Percentiles rank a stretch among this genome's conserved stretches.
Conservation (phyloP, 2,888 invertebrate genomes). For the Hemistola chrysoprasaria region DNA sequence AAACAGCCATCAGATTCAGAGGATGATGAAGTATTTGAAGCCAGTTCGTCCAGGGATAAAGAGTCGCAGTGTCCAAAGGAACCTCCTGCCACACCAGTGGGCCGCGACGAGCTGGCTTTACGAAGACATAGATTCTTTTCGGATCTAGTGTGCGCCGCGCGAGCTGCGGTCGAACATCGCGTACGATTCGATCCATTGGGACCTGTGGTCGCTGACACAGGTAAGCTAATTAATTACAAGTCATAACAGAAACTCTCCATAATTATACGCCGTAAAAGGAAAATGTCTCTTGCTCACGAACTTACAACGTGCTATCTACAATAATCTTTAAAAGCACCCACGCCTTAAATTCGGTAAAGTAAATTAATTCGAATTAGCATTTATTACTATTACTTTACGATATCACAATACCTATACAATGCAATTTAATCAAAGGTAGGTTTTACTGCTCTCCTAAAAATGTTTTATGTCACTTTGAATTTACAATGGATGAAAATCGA, state of each 20-base stretch:
- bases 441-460: no score
- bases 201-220: slow-evolving; percentile 83
- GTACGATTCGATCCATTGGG: slow-evolving; percentile 89
- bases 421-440: no score
- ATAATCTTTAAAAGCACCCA: no score
- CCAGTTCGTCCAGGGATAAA: slow-evolving; percentile 52
- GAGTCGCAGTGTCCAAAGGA: slow-evolving; percentile 81
- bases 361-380: no score
- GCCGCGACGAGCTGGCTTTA: slow-evolving; percentile 89
- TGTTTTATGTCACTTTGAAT: slow-evolving; percentile 5
- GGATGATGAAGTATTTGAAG: slow-evolving; percentile 85
- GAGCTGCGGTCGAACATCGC: slow-evolving; percentile 87
- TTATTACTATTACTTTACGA: no score
- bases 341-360: no score
- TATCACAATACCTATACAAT: no score
- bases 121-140: slow-evolving; percentile 90
- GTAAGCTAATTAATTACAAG: slow-evolving; percentile 54
- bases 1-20: slow-evolving; percentile 57
- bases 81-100: slow-evolving; percentile 89
- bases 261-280: slow-evolving; percentile 4
- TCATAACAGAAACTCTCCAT: slow-evolving; percentile 6
- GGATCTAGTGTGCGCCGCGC: slow-evolving; percentile 87
- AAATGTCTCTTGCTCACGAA: slow-evolving; percentile 8
- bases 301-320: background rate
- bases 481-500: slow-evolving; percentile 40